A percentile compares a stretch with the other conserved stretches of the same genome.
phyloP scores from a whole-genome alignment of 2,113 vertebrate species.

The Cervus canadensis region DNA sequence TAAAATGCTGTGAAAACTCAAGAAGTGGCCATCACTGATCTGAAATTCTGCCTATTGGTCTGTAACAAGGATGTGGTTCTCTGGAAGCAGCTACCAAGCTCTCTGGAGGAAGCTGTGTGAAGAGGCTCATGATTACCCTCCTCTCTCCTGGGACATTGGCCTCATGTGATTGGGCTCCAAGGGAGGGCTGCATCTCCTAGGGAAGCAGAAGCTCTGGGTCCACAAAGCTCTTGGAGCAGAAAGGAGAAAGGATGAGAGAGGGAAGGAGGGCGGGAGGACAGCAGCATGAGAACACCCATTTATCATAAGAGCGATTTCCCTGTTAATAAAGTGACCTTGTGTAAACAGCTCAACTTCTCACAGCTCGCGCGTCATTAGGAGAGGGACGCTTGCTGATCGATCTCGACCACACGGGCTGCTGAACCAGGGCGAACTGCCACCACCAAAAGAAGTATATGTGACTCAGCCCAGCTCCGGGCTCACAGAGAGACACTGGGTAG shows the following conservation, averaged over 20 bases:
- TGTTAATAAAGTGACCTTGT: constrained; percentile 77
- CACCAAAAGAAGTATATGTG: not conserved
- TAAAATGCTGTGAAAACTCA: not conserved
- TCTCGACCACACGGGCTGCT: constrained; percentile 19
- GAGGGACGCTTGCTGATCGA: constrained; percentile 48
- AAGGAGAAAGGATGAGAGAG: not conserved
- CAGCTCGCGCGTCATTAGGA: constrained; percentile 39
- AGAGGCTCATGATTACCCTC: not conserved
- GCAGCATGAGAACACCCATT: constrained; percentile 17
- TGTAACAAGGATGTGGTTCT: not conserved
- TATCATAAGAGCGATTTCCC: constrained; percentile 71
- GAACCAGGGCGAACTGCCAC: constrained; percentile 54
- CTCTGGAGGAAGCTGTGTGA: not conserved
- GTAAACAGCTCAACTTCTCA: constrained; percentile 74
- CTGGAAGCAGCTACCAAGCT: not conserved
- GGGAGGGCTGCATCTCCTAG: not conserved
- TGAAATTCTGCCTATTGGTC: not conserved
- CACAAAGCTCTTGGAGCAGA: not conserved
- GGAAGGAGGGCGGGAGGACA: not conserved
- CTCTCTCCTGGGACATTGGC: not conserved
- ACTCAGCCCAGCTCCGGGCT: not conserved
- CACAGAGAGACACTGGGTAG: not conserved
- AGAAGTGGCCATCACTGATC: not conserved
- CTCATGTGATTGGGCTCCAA: not conserved
- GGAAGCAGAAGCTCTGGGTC: not conserved